These are phyloP conservation scores for Liasis olivaceus DNA, from an alignment of 2,797 vertebrate genomes.

Conservation along the genomic window DNA sequence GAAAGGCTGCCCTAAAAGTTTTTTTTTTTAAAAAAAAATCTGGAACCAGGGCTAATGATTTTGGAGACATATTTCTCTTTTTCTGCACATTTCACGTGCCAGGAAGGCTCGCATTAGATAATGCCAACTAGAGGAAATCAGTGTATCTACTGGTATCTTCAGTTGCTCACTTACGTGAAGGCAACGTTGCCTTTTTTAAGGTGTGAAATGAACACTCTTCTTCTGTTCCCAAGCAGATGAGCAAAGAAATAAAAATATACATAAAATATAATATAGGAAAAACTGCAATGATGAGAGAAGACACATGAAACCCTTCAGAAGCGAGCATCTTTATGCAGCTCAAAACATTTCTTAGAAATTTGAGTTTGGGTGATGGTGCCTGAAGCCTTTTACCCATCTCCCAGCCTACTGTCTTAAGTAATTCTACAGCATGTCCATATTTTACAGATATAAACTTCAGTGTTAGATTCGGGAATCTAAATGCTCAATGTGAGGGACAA, in stretches of 20 bases:
- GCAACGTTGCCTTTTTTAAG: slow-evolving; percentile 97
- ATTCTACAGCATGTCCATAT: background rate
- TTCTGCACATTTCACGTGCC: slow-evolving; percentile 79
- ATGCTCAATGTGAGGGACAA: background rate
- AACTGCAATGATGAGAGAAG: slow-evolving; percentile 89
- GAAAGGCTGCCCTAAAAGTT: background rate
- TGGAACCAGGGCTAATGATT: slow-evolving; percentile 56
- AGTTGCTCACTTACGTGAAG: slow-evolving; percentile 99
- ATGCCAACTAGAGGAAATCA: slow-evolving; percentile 74
- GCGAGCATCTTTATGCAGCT: background rate
- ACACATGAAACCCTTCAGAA: slow-evolving; percentile 76
- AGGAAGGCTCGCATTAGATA: slow-evolving; percentile 85
- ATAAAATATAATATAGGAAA: slow-evolving; percentile 82
- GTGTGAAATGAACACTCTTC: slow-evolving; percentile 99
- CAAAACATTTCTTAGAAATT: background rate
- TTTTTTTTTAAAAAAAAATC: background rate
- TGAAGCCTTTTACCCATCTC: background rate
- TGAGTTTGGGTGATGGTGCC: background rate
- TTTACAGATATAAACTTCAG: background rate
- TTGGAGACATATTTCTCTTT: slow-evolving; percentile 78
- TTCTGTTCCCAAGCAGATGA: slow-evolving; percentile 99
- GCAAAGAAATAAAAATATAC: slow-evolving; percentile 88
- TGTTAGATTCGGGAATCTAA: slow-evolving; percentile 25
- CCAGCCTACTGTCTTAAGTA: background rate
- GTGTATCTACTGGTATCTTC: slow-evolving; percentile 87